These are phyloP conservation scores for Lanius ludovicianus DNA, from an alignment of 2,113 vertebrate genomes.

Conservation along the genomic window DNA sequence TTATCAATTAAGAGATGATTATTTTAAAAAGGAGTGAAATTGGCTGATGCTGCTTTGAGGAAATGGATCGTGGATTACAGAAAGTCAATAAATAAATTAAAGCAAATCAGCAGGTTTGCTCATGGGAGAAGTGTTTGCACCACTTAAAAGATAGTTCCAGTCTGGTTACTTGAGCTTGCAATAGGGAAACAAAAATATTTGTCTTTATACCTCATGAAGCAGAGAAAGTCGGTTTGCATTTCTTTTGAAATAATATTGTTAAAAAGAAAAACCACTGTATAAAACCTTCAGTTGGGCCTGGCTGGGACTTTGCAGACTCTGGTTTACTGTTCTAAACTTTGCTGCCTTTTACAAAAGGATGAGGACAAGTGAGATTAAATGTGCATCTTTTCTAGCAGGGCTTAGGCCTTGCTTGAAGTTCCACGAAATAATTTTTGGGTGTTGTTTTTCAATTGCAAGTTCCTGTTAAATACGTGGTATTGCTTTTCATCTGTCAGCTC, in stretches of 20 bases:
- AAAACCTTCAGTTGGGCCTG: not conserved
- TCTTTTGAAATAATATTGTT: not conserved
- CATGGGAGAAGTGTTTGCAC: not conserved
- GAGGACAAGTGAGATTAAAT: not conserved
- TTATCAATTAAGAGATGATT: not conserved
- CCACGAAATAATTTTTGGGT: not conserved
- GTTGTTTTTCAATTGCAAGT: not conserved
- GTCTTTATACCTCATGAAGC: not conserved
- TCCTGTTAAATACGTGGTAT: not conserved
- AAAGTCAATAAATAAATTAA: constrained; percentile 11
- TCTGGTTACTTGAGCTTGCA: not conserved
- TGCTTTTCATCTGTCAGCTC: not conserved
- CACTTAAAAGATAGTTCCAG: not conserved
- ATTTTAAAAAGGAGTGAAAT: not conserved
- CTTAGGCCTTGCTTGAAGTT: not conserved
- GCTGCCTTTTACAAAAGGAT: not conserved
- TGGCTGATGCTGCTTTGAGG: not conserved
- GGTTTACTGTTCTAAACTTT: not conserved
- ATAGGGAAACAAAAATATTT: not conserved
- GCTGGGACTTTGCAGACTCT: not conserved
- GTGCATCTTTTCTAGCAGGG: not conserved
- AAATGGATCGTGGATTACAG: not conserved
- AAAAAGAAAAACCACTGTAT: not conserved
- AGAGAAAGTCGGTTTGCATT: not conserved
- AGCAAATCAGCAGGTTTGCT: not conserved